phyloP scores from a whole-genome alignment of 2,888 invertebrate genomes.

The Xiphydria camelus region DNA sequence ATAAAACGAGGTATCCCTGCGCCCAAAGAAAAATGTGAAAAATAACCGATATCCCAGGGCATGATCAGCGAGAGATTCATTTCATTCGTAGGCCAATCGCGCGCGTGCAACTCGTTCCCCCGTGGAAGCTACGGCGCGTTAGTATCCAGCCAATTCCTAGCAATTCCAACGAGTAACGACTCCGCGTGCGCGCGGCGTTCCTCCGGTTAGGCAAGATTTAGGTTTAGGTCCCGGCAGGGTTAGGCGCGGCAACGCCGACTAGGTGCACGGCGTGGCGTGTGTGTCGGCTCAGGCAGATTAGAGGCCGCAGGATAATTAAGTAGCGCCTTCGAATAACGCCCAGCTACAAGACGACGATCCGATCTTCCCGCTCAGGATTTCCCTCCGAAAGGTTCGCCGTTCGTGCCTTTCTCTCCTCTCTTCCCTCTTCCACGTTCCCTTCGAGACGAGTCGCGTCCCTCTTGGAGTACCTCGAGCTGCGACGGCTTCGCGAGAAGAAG shows the following conservation, averaged over 20 bases:
- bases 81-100: no score
- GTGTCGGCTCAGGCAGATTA: constrained; percentile 54
- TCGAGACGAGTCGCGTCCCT: no score
- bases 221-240: constrained; percentile 15
- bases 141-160: no score
- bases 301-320: constrained; percentile 56
- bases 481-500: no score
- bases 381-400: constrained; percentile 28
- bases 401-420: neutral
- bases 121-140: no score
- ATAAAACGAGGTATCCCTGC: no score
- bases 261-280: constrained; percentile 43
- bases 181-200: neutral
- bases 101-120: no score
- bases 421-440: constrained; percentile 24
- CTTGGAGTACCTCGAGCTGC: no score
- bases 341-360: constrained; percentile 34
- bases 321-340: constrained; percentile 56
- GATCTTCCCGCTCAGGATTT: constrained; percentile 38
- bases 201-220: constrained; percentile 31
- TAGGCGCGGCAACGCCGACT: constrained; percentile 21
- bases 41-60: no score
- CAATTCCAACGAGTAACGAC: neutral
- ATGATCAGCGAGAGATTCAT: no score
- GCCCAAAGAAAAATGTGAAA: no score